Percentiles rank a stretch among this genome's conserved stretches.
Conservation (phyloP, 2,113 vertebrate genomes). For the Mungos mungo region DNA sequence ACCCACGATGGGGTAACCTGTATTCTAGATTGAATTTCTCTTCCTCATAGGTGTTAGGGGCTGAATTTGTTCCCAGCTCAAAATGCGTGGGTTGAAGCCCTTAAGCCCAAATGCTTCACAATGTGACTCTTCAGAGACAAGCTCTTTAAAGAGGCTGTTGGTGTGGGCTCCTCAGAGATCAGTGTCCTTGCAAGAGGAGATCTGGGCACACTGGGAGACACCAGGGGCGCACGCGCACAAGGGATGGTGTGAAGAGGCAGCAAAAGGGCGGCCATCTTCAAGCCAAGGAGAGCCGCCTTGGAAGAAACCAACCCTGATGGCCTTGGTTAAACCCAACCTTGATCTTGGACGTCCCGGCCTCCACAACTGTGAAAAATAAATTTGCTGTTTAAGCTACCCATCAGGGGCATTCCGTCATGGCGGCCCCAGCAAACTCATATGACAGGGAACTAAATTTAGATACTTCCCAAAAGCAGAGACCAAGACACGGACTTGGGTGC, state of each 20-base stretch:
- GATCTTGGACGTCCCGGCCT: not conserved
- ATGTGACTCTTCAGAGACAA: not conserved
- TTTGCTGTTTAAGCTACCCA: not conserved
- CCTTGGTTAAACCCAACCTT: not conserved
- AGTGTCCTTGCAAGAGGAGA: not conserved
- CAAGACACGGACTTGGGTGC: not conserved
- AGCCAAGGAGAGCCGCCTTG: not conserved
- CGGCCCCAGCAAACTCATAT: not conserved
- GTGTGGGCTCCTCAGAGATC: not conserved
- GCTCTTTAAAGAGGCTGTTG: not conserved
- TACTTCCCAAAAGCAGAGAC: not conserved
- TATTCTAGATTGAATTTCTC: not conserved
- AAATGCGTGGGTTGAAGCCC: not conserved
- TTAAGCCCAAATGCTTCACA: not conserved
- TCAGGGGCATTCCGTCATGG: not conserved
- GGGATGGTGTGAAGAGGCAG: not conserved
- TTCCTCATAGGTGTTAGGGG: not conserved
- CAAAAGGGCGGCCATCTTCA: not conserved
- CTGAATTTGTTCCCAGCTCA: not conserved
- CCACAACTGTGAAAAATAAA: not conserved
- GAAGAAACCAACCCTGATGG: not conserved
- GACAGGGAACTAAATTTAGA: not conserved
- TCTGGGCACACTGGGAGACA: not conserved
- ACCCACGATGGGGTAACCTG: too few species aligned
- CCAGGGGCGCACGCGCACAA: fast-evolving